Percentiles rank a stretch among this genome's conserved stretches.
phyloP scores from a whole-genome alignment of 2,888 invertebrate species.

The Scrobipalpa costella region DNA sequence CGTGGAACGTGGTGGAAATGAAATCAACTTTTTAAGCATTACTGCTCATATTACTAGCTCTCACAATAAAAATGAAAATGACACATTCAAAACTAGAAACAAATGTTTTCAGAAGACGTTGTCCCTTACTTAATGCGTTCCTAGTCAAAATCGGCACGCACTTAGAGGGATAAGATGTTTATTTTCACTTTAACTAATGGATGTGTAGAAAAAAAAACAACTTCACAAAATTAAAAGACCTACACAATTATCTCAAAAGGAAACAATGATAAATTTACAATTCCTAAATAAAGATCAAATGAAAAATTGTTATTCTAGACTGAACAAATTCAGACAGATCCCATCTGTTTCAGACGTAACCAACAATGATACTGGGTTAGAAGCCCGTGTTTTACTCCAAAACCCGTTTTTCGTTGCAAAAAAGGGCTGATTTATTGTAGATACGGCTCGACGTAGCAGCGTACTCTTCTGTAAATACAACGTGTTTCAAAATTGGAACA shows the following conservation, averaged over 20 bases:
- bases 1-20: too few relatives aligned
- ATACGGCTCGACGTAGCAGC: constrained; percentile 12
- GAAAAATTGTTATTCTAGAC: too few relatives aligned
- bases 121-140: background rate
- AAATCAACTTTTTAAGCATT: too few relatives aligned
- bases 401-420: constrained; percentile 15
- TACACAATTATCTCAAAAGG: background rate
- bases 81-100: too few relatives aligned
- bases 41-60: too few relatives aligned
- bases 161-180: background rate
- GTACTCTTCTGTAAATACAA: constrained; percentile 7
- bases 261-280: background rate
- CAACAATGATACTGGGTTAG: constrained; percentile 17
- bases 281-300: too few relatives aligned
- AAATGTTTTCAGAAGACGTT: too few relatives aligned
- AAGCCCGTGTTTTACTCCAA: constrained; percentile 16
- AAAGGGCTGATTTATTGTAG: constrained; percentile 21
- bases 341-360: constrained; percentile 14
- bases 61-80: too few relatives aligned
- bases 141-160: background rate
- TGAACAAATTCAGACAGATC: background rate
- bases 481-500: background rate
- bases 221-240: background rate
- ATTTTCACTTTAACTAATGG: background rate
- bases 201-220: background rate